Conservation (phyloP, 2,113 vertebrate species). For the Dolichallabes microphthalmus region DNA sequence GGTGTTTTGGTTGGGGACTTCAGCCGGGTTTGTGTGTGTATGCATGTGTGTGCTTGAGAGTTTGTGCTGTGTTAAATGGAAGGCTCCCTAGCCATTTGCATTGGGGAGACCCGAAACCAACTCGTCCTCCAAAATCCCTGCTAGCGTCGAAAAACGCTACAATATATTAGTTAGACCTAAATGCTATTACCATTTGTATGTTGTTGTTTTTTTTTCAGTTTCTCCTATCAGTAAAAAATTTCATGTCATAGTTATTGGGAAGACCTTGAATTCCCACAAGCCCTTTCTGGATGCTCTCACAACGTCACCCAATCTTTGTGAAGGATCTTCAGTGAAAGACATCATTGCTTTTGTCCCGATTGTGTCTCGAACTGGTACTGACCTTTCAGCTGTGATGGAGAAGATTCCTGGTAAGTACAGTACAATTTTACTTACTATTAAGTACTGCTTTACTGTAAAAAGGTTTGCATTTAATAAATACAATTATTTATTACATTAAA, state of each 20-base stretch:
- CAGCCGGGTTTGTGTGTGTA: too few species aligned
- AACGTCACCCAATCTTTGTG: neutral
- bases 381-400: neutral
- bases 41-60: too few species aligned
- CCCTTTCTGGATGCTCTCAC: neutral
- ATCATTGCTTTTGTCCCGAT: conserved; percentile 18
- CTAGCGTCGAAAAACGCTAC: too few species aligned
- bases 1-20: too few species aligned
- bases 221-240: neutral
- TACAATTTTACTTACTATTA: neutral
- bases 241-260: neutral
- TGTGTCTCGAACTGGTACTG: conserved; percentile 22
- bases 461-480: neutral
- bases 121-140: too few species aligned
- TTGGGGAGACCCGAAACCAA: too few species aligned
- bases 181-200: neutral
- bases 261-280: neutral
- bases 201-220: neutral
- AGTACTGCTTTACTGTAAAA: neutral
- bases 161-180: neutral
- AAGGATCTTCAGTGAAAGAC: neutral
- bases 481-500: neutral
- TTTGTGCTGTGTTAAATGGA: too few species aligned
- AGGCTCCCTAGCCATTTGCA: too few species aligned
- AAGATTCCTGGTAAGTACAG: conserved; percentile 2